Evolutionary conservation across 2,888 invertebrate genomes (phyloP).

Genomic region (Papilio demoleus): DNA sequence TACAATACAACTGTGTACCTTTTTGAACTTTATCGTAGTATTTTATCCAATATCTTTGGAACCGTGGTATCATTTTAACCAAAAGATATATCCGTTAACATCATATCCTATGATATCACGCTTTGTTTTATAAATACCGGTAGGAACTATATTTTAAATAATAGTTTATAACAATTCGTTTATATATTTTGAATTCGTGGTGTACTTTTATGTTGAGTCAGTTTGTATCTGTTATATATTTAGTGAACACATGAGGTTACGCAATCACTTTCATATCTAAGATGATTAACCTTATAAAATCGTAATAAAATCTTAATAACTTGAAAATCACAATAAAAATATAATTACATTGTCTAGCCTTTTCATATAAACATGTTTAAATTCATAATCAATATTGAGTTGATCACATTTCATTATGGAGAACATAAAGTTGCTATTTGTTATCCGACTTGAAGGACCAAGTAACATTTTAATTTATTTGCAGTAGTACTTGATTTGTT

Average conservation of each 20-base stretch:
- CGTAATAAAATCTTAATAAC: neutral
- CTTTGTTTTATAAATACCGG: neutral
- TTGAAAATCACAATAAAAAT: too few relatives aligned
- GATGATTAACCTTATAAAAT: too few relatives aligned
- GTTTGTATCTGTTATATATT: neutral
- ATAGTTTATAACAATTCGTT: neutral
- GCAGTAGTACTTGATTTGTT: neutral
- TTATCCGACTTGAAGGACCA: neutral
- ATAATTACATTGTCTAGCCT: too few relatives aligned
- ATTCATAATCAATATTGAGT: too few relatives aligned
- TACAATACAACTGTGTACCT: too few relatives aligned
- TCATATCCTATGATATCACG: constrained; percentile 22
- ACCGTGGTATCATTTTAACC: neutral
- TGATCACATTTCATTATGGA: too few relatives aligned
- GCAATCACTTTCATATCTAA: neutral
- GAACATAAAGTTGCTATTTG: neutral
- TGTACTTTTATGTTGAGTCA: neutral
- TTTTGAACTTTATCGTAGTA: neutral
- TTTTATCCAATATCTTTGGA: neutral
- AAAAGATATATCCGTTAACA: constrained; percentile 9
- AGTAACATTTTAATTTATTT: neutral
- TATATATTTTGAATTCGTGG: neutral
- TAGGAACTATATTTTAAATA: neutral
- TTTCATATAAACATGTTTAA: too few relatives aligned
- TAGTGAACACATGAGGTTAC: neutral